Evolutionary conservation across 2,797 vertebrate genomes (phyloP), one percentile per base, ranked within the genome.

Genomic region (Coranthus polyacanthus): DNA sequence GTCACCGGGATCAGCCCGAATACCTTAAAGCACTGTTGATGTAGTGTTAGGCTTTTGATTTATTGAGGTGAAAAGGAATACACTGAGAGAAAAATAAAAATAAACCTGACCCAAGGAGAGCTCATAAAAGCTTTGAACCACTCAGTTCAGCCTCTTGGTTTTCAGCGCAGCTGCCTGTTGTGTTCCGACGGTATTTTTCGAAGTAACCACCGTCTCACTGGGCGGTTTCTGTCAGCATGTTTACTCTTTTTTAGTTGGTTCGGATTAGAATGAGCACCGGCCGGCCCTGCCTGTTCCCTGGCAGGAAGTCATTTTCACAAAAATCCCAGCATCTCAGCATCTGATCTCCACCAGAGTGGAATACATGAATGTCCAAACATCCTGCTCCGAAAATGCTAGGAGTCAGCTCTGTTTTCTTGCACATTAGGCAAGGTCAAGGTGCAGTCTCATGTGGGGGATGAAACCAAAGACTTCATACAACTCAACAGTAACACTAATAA

Each of bases 281-380:
- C 63, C 43, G 2, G 60, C 46, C 58, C 38, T 68, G 68, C 84
- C 79, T 78, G 62, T 65, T 89, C 79, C 29, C 26, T 49, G 0
- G 73, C 76, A 64, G 74, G 72, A 71, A 78, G 72, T 78, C 46
- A 5, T 90, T 86, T 84, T 66, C 45, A 63, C 52, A 75, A 68
- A 79, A 67, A 62, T 32, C 51, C 63, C 39, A 34, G 64, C 69
- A 45, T 72, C 76, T 72, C 73, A 80, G 84, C 68, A 78, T 78
- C 68, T 72, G 72, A 75, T 69, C 83, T 84, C 70, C 73, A 82
- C 79, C 50, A 37, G 74, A 84, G 82, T 84, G 72, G 81, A 85
- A 92, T 90, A 87, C 74, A 90, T 91, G 81, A 90, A 89, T 88
- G 82, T 53, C 72, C 83, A 90, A 88, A 58, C 61, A 80, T 12